Percentiles rank a stretch among this genome's conserved stretches.
phyloP scores from a whole-genome alignment of 2,797 vertebrate genomes.

The Streptopelia turtur region DNA sequence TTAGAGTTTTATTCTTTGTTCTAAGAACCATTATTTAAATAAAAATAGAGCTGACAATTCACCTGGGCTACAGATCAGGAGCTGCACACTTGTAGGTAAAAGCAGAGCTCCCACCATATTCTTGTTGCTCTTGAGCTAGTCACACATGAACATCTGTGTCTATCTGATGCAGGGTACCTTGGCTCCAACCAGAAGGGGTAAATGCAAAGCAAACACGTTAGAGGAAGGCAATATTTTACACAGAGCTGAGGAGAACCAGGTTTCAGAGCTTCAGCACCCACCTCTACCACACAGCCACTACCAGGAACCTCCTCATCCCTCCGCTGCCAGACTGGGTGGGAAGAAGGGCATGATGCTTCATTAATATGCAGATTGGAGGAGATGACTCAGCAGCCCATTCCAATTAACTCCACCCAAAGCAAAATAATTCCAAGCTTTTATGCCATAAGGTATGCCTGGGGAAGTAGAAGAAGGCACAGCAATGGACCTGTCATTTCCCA shows the following conservation, averaged over 20 bases:
- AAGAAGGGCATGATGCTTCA: neutral
- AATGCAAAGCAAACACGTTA: rapidly evolving
- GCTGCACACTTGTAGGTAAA: neutral
- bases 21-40: neutral
- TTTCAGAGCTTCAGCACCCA: neutral
- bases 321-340: neutral
- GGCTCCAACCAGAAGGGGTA: neutral
- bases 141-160: neutral
- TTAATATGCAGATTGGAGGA: neutral
- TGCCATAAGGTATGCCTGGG: neutral
- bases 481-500: neutral
- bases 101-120: neutral
- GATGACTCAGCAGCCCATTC: neutral
- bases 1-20: neutral
- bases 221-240: neutral
- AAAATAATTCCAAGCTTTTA: neutral
- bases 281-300: neutral
- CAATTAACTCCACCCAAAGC: neutral
- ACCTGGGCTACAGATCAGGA: neutral
- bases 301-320: neutral
- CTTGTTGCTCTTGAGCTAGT: neutral
- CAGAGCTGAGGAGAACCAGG: neutral
- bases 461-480: neutral
- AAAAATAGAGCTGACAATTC: neutral
- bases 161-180: neutral